Conservation (phyloP, 1,140 invertebrate species). For the Hydropsyche tenuis region DNA sequence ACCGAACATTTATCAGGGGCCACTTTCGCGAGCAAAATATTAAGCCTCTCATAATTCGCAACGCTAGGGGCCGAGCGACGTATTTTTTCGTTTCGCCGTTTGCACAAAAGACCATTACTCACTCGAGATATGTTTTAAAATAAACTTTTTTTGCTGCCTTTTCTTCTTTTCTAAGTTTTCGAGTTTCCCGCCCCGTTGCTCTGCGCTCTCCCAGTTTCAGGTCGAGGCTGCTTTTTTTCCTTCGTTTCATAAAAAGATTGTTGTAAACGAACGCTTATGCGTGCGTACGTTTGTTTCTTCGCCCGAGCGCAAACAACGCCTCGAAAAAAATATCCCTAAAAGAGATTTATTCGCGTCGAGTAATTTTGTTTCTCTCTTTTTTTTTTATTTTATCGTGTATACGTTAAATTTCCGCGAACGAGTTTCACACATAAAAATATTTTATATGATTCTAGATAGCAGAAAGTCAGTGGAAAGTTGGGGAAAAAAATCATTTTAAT, state of each 20-base stretch:
- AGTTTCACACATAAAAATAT: no score
- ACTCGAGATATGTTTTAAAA: constrained; percentile 23
- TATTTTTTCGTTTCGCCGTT: neutral
- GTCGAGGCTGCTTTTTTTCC: neutral
- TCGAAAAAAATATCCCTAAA: neutral
- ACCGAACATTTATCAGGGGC: constrained; percentile 16
- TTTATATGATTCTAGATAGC: no score
- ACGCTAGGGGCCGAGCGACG: neutral
- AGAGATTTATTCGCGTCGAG: neutral
- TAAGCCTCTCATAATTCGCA: constrained; percentile 15
- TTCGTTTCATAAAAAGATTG: neutral
- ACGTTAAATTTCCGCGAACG: constrained; percentile 1
- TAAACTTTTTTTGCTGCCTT: neutral
- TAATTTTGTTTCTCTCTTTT: neutral
- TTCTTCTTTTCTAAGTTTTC: no score
- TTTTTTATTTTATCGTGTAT: neutral
- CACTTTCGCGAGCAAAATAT: constrained; percentile 2
- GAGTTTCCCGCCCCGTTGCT: no score
- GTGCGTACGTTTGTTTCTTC: neutral
- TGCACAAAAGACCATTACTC: constrained; percentile 8
- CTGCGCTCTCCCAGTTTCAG: neutral
- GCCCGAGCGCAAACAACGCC: neutral
- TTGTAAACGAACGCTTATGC: constrained; percentile 10
- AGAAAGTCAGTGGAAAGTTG: no score
- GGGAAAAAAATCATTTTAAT: no score